Evolutionary conservation across 2,797 vertebrate species (phyloP).

Genomic region (Meriones psammophilus): DNA sequence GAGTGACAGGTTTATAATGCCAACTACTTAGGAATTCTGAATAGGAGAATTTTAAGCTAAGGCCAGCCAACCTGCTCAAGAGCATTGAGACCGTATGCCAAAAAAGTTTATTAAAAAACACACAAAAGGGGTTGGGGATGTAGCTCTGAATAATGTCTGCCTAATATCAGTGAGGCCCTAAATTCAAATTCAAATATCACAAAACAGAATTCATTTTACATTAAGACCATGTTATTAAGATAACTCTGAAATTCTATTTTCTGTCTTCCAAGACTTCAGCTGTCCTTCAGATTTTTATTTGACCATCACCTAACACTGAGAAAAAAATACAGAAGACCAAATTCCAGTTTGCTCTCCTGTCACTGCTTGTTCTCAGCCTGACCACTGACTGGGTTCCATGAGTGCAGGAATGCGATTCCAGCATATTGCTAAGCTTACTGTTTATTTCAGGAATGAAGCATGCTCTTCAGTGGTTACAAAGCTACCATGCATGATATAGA

Average conservation of each 20-base stretch:
- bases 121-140: too few species aligned
- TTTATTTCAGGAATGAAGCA: conserved; percentile 57
- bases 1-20: neutral
- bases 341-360: neutral
- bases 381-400: neutral
- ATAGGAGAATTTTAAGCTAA: neutral
- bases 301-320: neutral
- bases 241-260: conserved; percentile 48
- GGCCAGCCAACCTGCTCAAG: neutral
- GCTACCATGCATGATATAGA: neutral
- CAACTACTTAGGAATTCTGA: neutral
- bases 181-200: neutral
- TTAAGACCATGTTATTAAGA: conserved; percentile 6
- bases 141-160: neutral
- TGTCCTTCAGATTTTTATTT: conserved; percentile 55
- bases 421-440: neutral
- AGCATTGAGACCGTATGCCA: neutral
- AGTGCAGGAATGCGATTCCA: neutral
- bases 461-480: conserved; percentile 29
- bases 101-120: neutral
- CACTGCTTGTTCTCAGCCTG: neutral
- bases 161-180: neutral
- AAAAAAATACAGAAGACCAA: conserved; percentile 42
- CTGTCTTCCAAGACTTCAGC: conserved; percentile 35
- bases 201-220: neutral